A percentile compares a stretch with the other conserved stretches of the same genome.
phyloP scores from a whole-genome alignment of 2,113 vertebrate genomes.

The Dinomys branickii region DNA sequence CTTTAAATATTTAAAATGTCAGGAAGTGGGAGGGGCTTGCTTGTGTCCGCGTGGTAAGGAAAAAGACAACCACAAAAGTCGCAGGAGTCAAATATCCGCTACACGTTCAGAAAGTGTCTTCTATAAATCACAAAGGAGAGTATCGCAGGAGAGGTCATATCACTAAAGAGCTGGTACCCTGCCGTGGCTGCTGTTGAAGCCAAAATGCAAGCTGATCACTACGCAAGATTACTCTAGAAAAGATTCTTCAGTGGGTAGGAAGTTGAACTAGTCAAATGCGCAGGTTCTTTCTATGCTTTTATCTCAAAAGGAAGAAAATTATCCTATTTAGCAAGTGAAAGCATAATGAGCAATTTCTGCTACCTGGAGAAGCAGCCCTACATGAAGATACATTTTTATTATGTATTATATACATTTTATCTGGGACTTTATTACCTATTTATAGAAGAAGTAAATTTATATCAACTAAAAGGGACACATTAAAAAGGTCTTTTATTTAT shows the following conservation, averaged over 20 bases:
- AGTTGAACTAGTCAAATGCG: not conserved
- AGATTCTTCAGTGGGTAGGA: not conserved
- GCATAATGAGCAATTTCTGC: not conserved
- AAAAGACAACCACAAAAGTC: not conserved
- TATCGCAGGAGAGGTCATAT: not conserved
- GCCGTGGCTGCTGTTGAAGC: not conserved
- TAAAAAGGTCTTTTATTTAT: not conserved
- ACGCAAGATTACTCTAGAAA: not conserved
- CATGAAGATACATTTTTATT: not conserved
- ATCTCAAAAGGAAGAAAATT: constrained; percentile 38
- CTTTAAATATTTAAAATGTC: not conserved
- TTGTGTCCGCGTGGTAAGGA: not conserved
- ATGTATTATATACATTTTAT: not conserved
- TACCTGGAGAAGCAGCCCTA: not conserved
- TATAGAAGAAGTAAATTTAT: not conserved
- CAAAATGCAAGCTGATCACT: not conserved
- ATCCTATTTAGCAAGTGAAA: not conserved
- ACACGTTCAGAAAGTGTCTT: not conserved
- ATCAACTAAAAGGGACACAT: not conserved
- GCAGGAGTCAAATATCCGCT: not conserved
- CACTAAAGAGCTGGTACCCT: not conserved
- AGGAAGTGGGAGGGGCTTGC: not conserved
- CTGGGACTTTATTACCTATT: not conserved
- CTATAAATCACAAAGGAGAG: not conserved
- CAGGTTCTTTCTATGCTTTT: not conserved